phyloP scores from a whole-genome alignment of 2,888 invertebrate species.

The Sycophila texana region DNA sequence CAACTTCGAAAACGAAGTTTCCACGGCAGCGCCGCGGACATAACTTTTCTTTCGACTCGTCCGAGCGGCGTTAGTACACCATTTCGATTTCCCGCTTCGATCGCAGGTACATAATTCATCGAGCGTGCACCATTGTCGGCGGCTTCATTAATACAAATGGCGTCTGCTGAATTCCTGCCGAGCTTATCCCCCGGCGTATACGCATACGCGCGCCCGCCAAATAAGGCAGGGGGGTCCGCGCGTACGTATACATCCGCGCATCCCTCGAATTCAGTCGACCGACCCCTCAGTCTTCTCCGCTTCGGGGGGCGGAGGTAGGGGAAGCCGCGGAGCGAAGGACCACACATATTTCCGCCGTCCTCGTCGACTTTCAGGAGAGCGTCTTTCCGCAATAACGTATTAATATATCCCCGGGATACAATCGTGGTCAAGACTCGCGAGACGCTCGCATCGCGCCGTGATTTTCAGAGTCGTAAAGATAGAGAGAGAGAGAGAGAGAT shows the following conservation, averaged over 20 bases:
- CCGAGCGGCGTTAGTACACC: conserved; percentile 55
- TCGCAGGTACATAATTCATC: conserved; percentile 75
- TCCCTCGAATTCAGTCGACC: conserved; percentile 53
- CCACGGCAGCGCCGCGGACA: conserved; percentile 9
- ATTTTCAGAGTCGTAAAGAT: conserved; percentile 72
- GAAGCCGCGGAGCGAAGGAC: background rate
- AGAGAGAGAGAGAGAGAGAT: too few species aligned
- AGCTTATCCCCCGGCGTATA: conserved; percentile 41
- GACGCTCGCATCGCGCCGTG: conserved; percentile 51
- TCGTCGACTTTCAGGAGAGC: conserved; percentile 76
- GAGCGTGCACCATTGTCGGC: conserved; percentile 70
- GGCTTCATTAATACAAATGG: conserved; percentile 76
- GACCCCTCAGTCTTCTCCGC: conserved; percentile 50
- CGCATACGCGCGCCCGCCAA: conserved; percentile 16
- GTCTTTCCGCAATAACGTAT: conserved; percentile 75
- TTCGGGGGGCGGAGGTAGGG: conserved; percentile 11
- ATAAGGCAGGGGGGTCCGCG: conserved; percentile 27
- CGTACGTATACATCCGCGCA: conserved; percentile 33
- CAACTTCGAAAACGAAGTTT: conserved; percentile 34
- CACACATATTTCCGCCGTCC: conserved; percentile 73
- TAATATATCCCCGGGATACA: conserved; percentile 67
- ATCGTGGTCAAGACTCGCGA: background rate
- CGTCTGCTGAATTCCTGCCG: conserved; percentile 74
- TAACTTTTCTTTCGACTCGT: conserved; percentile 39
- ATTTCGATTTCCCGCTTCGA: conserved; percentile 70